Base-by-base conservation (phyloP, 2,113 vertebrate genomes). In the Gallinago paraguaiae region DNA sequence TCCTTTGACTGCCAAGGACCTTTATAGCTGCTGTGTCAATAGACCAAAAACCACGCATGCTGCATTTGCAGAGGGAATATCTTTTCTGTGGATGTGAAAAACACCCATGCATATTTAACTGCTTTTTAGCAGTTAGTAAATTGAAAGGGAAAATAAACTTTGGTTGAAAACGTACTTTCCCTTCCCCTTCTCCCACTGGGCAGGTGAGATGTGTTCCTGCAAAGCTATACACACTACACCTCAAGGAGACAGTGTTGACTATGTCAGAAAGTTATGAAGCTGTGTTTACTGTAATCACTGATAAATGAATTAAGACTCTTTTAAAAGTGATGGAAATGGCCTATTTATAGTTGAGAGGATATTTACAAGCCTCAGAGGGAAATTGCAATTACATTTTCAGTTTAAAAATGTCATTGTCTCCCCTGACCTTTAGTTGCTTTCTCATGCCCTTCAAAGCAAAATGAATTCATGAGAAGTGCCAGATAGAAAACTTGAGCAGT, bases 391-490 rank as follows among this genome's bases (percentile, higher is more conserved):
- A 82, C 65, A 88, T 91, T 93, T 93, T 69, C 65, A 25, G 70
- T 85, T 91, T 86, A 64, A 86, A 95, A 91, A 88, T 88, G 76
- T 59, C 76, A 85, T 91, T 63, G 80, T 95, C 88, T 93, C 43
- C 39, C 65, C 63, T 88, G 87, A 93, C 69, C 91, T 88, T 95
- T 48, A 77, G 60, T 72, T 69, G 78, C 82, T 88, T 88, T 85
- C 70, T 85, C 54, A 3, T 68, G 70, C 76, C 88, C 88, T 93
- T 93, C 84, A 91, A 77, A 91, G 39, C 57, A 57, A 82, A 91
- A 82, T 18, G 27, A 77, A 82, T 86, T 59, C 64, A 57, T 0
- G 4, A 91, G 65, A 72, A 68, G 65, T 7, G 54, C 70, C 81
- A 82, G 63, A 63, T 0, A 57, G 65, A 82, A 95, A 74, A 72